These are phyloP conservation scores for Planococcus citri DNA, from an alignment of 1,140 invertebrate species.

Conservation along the genomic window DNA sequence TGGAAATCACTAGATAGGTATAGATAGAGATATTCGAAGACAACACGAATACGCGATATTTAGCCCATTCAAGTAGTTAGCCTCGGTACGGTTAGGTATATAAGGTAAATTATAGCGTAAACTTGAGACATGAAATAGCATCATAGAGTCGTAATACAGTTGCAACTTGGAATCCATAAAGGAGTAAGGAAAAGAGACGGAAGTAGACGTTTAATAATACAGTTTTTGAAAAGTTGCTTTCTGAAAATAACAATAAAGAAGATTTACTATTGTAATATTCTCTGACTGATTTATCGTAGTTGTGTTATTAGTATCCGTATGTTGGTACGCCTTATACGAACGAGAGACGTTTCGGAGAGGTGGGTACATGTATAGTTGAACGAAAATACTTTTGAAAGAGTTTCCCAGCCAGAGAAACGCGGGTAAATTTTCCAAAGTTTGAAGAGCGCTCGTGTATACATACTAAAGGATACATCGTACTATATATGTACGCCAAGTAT, in stretches of 20 bases:
- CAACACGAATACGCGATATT: no score
- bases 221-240: constrained; percentile 19
- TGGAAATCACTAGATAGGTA: no score
- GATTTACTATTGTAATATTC: constrained; percentile 17
- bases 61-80: no score
- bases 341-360: no score
- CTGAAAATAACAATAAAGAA: constrained; percentile 20
- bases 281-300: constrained; percentile 11
- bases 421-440: constrained; percentile 17
- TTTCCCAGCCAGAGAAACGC: constrained; percentile 4
- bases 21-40: no score
- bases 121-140: no score
- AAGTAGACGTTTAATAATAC: constrained; percentile 18
- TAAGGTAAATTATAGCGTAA: no score
- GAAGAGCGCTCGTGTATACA: not conserved
- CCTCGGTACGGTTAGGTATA: no score
- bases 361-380: no score
- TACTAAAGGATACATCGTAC: constrained; percentile 10
- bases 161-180: constrained; percentile 1
- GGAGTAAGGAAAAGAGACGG: not conserved
- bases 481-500: not conserved
- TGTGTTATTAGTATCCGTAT: not conserved
- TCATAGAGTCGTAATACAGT: not conserved
- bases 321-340: not conserved
- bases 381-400: constrained; percentile 18